Evolutionary conservation across 1,140 invertebrate species (phyloP).

Genomic region (Caenorhabditis latens): DNA sequence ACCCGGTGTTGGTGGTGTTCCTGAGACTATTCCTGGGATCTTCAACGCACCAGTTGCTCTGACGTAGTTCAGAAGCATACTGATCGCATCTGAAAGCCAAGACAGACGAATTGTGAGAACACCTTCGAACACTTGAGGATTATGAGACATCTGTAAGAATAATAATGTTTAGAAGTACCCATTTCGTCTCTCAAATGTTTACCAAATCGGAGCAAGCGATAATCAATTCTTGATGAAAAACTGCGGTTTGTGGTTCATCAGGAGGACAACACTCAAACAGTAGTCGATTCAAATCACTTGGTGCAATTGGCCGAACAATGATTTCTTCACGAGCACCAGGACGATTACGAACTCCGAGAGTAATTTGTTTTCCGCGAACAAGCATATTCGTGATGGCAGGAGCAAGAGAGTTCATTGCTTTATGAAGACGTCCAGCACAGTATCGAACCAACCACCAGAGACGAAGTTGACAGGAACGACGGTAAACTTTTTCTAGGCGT

Average conservation of each 20-base stretch:
- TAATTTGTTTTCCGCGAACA: constrained; percentile 96
- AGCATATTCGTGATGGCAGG: constrained; percentile 96
- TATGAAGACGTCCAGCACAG: constrained; percentile 88
- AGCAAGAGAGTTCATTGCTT: constrained; percentile 96
- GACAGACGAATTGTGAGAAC: constrained; percentile 74
- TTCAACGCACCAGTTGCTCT: constrained; percentile 26
- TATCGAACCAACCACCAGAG: constrained; percentile 94
- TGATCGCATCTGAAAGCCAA: constrained; percentile 74
- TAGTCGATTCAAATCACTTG: constrained; percentile 80
- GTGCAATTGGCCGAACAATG: constrained; percentile 95
- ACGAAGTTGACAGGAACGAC: constrained; percentile 87
- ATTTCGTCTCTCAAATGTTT: constrained; percentile 78
- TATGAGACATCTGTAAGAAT: constrained; percentile 87
- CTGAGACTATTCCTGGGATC: background rate
- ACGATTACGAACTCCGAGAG: constrained; percentile 87
- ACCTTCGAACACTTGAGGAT: constrained; percentile 82
- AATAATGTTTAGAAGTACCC: constrained; percentile 69
- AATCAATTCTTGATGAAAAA: constrained; percentile 94
- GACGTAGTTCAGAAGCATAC: constrained; percentile 71
- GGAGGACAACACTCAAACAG: constrained; percentile 81
- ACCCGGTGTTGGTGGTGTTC: constrained; percentile 49
- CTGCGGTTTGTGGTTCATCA: constrained; percentile 91
- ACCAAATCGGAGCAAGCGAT: constrained; percentile 86
- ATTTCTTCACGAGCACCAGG: constrained; percentile 88
- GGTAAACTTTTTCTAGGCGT: constrained; percentile 86